phyloP scores from a whole-genome alignment of 2,888 invertebrate genomes.

The Plagiodera versicolora region DNA sequence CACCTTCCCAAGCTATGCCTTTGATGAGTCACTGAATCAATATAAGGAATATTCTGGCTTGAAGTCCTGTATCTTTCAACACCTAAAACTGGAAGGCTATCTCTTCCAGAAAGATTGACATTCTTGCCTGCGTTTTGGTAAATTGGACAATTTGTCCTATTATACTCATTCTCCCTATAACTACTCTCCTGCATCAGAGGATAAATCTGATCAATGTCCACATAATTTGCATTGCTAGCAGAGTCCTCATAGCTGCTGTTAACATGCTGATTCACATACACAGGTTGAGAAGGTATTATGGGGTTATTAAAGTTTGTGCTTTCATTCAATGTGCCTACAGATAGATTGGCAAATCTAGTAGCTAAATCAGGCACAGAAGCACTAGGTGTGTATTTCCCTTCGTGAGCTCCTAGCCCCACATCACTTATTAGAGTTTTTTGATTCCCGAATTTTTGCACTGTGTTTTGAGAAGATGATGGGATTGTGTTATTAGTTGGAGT shows the following conservation, averaged over 20 bases:
- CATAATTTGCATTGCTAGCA: constrained; percentile 55
- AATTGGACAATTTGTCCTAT: constrained; percentile 58
- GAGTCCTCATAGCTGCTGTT: constrained; percentile 58
- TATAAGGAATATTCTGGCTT: constrained; percentile 60
- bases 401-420: constrained; percentile 74
- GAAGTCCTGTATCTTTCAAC: constrained; percentile 47
- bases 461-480: constrained; percentile 35
- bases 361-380: constrained; percentile 64
- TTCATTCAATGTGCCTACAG: constrained; percentile 56
- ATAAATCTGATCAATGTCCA: constrained; percentile 63
- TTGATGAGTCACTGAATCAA: constrained; percentile 58
- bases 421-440: constrained; percentile 66
- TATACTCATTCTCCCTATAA: constrained; percentile 50
- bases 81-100: neutral
- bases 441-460: constrained; percentile 73
- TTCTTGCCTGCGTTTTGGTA: constrained; percentile 57
- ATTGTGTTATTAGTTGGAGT: constrained; percentile 44
- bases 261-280: constrained; percentile 62
- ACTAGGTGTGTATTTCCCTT: constrained; percentile 80
- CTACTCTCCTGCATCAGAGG: constrained; percentile 53
- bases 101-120: neutral
- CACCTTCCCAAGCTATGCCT: constrained; percentile 58
- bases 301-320: constrained; percentile 51
- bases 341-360: constrained; percentile 70
- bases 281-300: constrained; percentile 54